Conservation (phyloP, 2,888 invertebrate species). For the Tolmerus cingulatus region DNA sequence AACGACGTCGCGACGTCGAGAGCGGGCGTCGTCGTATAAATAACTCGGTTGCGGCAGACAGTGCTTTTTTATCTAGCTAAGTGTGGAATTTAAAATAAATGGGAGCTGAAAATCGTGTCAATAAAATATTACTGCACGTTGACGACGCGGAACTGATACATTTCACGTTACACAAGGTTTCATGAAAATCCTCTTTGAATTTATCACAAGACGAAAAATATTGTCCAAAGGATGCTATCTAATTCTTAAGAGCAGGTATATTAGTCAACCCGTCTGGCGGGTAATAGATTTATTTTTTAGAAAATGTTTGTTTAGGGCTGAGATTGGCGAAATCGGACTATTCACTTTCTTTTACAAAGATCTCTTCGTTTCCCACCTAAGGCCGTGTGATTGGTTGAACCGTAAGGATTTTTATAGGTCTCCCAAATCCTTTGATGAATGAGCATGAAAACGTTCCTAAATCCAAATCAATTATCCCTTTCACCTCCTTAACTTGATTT, state of each 20-base stretch:
- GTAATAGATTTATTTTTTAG: not conserved
- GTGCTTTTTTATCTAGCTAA: not conserved
- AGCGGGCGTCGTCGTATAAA: slow-evolving; percentile 25
- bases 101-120: not conserved
- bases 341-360: not conserved
- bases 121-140: slow-evolving; percentile 3
- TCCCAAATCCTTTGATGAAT: not conserved
- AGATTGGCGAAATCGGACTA: not conserved
- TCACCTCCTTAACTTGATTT: not conserved
- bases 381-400: not conserved
- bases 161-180: not conserved
- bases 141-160: not conserved
- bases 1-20: not conserved
- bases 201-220: not conserved
- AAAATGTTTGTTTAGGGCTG: not conserved
- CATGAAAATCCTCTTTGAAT: not conserved
- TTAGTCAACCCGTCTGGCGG: not conserved
- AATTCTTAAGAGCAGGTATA: not conserved
- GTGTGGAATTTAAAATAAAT: slow-evolving; percentile 3
- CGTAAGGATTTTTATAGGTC: not conserved
- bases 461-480: not conserved
- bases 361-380: not conserved
- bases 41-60: slow-evolving; percentile 21
- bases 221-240: not conserved
- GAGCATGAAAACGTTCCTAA: not conserved